A percentile compares a stretch with the other conserved stretches of the same genome.
Evolutionary conservation across 2,888 invertebrate species (phyloP).

Genomic region (Branchinecta sandiegonensis): DNA sequence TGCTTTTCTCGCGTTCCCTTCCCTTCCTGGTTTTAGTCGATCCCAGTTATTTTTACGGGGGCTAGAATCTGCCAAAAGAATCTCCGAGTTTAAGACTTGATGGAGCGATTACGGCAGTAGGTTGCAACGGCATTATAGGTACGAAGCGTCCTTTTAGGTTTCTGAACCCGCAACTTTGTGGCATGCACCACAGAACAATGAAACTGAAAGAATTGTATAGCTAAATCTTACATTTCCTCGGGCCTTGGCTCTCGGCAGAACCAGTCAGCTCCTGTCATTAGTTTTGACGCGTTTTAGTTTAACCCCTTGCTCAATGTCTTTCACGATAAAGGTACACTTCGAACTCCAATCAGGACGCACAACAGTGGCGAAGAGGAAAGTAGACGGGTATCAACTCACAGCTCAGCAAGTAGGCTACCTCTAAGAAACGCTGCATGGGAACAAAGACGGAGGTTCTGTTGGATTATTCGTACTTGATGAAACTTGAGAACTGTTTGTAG

Average conservation of each 20-base stretch:
- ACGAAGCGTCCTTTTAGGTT: neutral
- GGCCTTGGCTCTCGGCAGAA: slow-evolving; percentile 36
- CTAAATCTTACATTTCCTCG: slow-evolving; percentile 39
- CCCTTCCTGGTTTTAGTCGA: no score
- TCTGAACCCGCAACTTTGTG: slow-evolving; percentile 16
- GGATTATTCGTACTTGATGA: slow-evolving; percentile 13
- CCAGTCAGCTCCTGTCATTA: slow-evolving; percentile 55
- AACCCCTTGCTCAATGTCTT: slow-evolving; percentile 65
- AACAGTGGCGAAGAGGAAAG: neutral
- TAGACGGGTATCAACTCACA: no score
- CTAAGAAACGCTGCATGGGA: slow-evolving; percentile 18
- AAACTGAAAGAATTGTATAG: slow-evolving; percentile 16
- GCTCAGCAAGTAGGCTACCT: neutral
- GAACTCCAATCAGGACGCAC: slow-evolving; percentile 41
- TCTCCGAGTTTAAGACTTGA: no score
- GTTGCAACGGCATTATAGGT: no score
- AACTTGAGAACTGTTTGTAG: slow-evolving; percentile 11
- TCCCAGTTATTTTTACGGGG: no score
- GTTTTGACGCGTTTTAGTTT: slow-evolving; percentile 66
- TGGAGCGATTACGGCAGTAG: no score
- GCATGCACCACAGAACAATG: slow-evolving; percentile 11
- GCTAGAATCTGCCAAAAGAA: no score
- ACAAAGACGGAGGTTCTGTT: neutral
- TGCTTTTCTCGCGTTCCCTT: no score
- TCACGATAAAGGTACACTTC: slow-evolving; percentile 80